phyloP scores from a whole-genome alignment of 2,113 vertebrate genomes.

The Myxocyprinus asiaticus region DNA sequence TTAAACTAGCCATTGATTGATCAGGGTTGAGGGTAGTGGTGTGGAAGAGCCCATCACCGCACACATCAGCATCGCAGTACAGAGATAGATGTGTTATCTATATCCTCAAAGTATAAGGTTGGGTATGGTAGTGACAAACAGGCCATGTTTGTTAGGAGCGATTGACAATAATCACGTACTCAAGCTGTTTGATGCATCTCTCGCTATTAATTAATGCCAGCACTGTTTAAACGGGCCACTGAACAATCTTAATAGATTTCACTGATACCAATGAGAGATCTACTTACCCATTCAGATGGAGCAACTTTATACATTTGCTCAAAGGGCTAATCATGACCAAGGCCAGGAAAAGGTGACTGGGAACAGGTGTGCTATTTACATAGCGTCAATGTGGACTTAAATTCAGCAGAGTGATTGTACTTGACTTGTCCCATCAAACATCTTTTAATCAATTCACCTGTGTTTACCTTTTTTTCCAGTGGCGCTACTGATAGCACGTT shows the following conservation, averaged over 20 bases:
- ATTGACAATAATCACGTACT: background rate
- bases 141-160: background rate
- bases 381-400: background rate
- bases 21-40: slow-evolving; percentile 40
- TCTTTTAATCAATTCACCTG: too few species aligned
- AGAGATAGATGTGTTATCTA: slow-evolving; percentile 47
- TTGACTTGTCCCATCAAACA: background rate
- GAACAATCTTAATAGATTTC: too few species aligned
- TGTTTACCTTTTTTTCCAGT: too few species aligned
- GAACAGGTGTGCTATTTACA: slow-evolving; percentile 5
- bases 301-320: too few species aligned
- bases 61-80: background rate
- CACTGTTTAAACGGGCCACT: background rate
- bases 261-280: too few species aligned
- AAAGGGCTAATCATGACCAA: too few species aligned
- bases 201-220: background rate
- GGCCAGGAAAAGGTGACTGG: background rate
- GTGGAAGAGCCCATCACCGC: slow-evolving; percentile 20
- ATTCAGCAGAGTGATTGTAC: background rate
- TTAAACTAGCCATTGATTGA: slow-evolving; percentile 54
- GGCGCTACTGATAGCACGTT: too few species aligned
- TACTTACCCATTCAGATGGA: too few species aligned
- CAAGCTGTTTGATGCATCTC: background rate
- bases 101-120: slow-evolving; percentile 28
- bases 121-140: background rate